Conservation (phyloP, 1,140 invertebrate species). For the Drosophila nigromelanica region DNA sequence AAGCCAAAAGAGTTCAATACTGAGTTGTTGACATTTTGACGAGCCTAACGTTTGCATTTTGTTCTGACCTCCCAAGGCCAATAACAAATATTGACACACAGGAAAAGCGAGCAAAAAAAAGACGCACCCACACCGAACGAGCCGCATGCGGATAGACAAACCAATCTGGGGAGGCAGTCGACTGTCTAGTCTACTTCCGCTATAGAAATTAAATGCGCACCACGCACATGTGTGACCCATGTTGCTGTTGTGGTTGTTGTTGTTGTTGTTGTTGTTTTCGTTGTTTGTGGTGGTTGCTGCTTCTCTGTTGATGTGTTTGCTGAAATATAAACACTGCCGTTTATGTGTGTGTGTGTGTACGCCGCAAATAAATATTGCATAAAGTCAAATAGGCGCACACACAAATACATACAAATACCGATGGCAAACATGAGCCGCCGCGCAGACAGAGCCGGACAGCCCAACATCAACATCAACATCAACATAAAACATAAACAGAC, state of each 20-base stretch:
- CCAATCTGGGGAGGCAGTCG: slow-evolving; percentile 64
- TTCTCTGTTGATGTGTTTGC: slow-evolving; percentile 51
- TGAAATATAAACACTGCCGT: slow-evolving; percentile 63
- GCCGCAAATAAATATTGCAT: slow-evolving; percentile 78
- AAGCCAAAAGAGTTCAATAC: slow-evolving; percentile 21
- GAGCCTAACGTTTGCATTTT: slow-evolving; percentile 36
- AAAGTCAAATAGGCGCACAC: slow-evolving; percentile 69
- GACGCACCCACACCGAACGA: neutral
- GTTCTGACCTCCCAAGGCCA: slow-evolving; percentile 49
- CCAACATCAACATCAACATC: slow-evolving; percentile 73
- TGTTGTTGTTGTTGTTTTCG: slow-evolving; percentile 1
- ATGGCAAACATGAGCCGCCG: slow-evolving; percentile 36
- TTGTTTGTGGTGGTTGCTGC: slow-evolving; percentile 13
- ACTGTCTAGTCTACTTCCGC: slow-evolving; percentile 77
- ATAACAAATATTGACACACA: slow-evolving; percentile 57
- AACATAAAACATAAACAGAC: slow-evolving; percentile 80
- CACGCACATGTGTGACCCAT: slow-evolving; percentile 62
- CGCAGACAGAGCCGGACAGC: slow-evolving; percentile 32
- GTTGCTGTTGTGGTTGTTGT: slow-evolving; percentile 35
- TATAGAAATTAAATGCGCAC: slow-evolving; percentile 79
- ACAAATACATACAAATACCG: slow-evolving; percentile 28
- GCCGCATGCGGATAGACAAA: slow-evolving; percentile 20
- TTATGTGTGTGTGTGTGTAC: slow-evolving; percentile 35
- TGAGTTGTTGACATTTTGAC: slow-evolving; percentile 46
- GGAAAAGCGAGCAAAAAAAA: slow-evolving; percentile 2